Evolutionary conservation across 2,113 vertebrate species (phyloP), one percentile per base, ranked within the genome.

Genomic region (Eulacestoma nigropectus): DNA sequence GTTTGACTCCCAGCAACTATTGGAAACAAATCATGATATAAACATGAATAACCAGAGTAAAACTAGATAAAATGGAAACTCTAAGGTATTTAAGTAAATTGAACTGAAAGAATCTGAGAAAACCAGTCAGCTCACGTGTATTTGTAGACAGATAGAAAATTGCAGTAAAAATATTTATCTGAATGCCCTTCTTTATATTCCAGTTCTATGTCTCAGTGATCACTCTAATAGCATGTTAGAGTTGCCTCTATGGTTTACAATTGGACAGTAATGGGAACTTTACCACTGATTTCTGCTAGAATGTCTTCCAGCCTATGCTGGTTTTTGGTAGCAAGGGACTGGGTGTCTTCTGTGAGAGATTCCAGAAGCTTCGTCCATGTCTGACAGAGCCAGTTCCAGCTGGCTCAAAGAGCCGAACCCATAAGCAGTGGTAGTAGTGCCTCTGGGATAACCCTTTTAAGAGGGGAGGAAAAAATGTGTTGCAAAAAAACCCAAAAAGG

Each of bases 361-460:
- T 30, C 44, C 21, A 55, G 74, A 70, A 50, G 5, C 15, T 70
- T 49, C 21, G 4, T 47, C 16, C 14, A 3, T 9, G 11, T 74
- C 39, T 4, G 1, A 16, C 16, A 62, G 15, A 83, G 39, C 27
- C 55, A 35, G 4, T 25, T 59, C 23, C 39, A 74, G 39, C n/a
- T 6, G 3, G 11, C 17, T 53, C 33, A 27, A 56, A 37, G 46
- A 20, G 37, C 47, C 0, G 0, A 68, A 20, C 35, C 49, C 18
- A 9, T 29, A 13, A 53, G 10, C 0, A 0, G 8, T 0, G 2
- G n/a, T 39, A 35, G 20, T 8, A 26, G 15, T 5, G 1, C 25
- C n/a, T 59, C 27, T 83, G 15, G 4, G 22, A n/a, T 26, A 68
- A 47, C 7, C 6, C 13, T 35, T 29, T 33, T 27, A 22, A 50